phyloP scores from a whole-genome alignment of 2,888 invertebrate genomes.

The Eumacrocentrus americanus region DNA sequence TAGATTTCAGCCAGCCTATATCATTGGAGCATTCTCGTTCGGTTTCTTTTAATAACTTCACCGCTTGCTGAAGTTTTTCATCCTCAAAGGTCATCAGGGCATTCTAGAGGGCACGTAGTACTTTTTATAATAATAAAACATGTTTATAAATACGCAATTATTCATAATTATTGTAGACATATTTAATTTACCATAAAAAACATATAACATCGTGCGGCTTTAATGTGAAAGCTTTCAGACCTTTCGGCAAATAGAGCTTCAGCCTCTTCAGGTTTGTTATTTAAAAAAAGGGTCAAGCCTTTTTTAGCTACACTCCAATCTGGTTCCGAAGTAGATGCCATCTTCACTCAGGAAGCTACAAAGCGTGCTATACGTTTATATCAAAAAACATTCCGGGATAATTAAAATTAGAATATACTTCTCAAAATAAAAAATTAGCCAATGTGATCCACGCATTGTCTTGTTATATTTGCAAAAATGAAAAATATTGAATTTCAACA shows the following conservation, averaged over 20 bases:
- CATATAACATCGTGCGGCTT: conserved; percentile 63
- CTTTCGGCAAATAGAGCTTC: conserved; percentile 59
- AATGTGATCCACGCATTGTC: background rate
- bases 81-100: conserved; percentile 75
- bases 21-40: conserved; percentile 67
- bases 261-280: conserved; percentile 62
- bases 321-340: conserved; percentile 41
- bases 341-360: conserved; percentile 8
- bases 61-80: conserved; percentile 68
- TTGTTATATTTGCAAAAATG: background rate
- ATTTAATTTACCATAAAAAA: conserved; percentile 61
- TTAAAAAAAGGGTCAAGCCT: conserved; percentile 62
- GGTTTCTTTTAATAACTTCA: conserved; percentile 66
- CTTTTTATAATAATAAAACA: too few relatives aligned
- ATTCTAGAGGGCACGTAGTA: too few relatives aligned
- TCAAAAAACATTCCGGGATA: background rate
- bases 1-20: conserved; percentile 66
- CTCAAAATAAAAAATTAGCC: background rate
- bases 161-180: too few relatives aligned
- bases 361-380: background rate
- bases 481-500: background rate
- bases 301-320: conserved; percentile 61
- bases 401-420: background rate
- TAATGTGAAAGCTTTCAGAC: conserved; percentile 61
- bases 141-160: too few relatives aligned